These are phyloP conservation scores for Chrysochloris asiatica DNA, from an alignment of 2,113 vertebrate genomes.

Conservation along the genomic window DNA sequence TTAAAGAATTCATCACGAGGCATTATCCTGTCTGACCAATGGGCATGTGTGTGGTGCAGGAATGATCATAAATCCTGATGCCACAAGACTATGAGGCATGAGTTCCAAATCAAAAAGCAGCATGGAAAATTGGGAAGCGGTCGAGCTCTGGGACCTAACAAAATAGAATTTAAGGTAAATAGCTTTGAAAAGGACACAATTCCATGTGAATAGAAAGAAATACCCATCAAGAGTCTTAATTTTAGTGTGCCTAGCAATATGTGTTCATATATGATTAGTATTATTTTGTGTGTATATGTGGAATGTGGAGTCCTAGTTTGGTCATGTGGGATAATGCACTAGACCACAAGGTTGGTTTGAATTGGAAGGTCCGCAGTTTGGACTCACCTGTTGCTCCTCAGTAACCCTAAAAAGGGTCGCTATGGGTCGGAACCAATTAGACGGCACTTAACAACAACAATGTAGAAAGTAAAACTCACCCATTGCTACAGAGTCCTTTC, in stretches of 20 bases:
- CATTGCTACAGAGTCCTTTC: too few relatives aligned
- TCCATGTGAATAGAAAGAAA: background rate
- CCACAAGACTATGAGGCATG: background rate
- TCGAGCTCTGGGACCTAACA: background rate
- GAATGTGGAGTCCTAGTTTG: too few relatives aligned
- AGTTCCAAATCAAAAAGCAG: background rate
- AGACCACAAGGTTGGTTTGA: too few relatives aligned
- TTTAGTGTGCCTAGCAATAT: background rate
- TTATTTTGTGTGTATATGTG: background rate
- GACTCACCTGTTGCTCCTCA: too few relatives aligned
- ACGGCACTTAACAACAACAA: too few relatives aligned
- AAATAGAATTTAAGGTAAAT: background rate
- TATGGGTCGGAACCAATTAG: too few relatives aligned
- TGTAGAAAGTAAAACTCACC: too few relatives aligned
- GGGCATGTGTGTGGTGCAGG: background rate
- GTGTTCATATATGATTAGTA: background rate
- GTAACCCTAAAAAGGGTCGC: too few relatives aligned
- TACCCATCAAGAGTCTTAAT: background rate
- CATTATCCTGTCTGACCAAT: background rate
- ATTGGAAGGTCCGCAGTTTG: too few relatives aligned
- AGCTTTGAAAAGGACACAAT: background rate
- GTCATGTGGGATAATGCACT: too few relatives aligned
- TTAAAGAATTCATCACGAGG: slow-evolving; percentile 25
- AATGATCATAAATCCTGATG: background rate
- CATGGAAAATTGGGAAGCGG: background rate